Percentiles rank a stretch among this genome's conserved stretches.
Evolutionary conservation across 2,113 vertebrate genomes (phyloP).

Genomic region (Colossoma macropomum): DNA sequence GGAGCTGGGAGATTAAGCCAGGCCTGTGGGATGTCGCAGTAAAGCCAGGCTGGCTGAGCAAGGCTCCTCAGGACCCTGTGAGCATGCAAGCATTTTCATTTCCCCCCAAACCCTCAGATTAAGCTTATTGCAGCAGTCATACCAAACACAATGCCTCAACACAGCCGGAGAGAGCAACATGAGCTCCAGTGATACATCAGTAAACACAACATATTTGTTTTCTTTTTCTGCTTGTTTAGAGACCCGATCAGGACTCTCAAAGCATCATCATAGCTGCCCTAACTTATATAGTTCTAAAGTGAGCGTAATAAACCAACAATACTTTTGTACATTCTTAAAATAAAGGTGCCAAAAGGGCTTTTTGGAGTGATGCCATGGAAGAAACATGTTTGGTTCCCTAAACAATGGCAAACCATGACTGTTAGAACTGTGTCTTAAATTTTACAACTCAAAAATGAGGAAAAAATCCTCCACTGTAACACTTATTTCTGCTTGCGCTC

Average conservation of each 20-base stretch:
- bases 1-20: slow-evolving; percentile 23
- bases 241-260: neutral
- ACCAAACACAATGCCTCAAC: slow-evolving; percentile 2
- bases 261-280: neutral
- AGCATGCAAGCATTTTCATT: slow-evolving; percentile 2
- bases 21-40: slow-evolving; percentile 14
- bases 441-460: too few species aligned
- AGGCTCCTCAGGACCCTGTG: neutral
- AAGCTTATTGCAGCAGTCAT: slow-evolving; percentile 18
- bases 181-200: neutral
- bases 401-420: too few species aligned
- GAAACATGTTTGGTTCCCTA: too few species aligned
- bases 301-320: neutral
- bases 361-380: too few species aligned
- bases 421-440: too few species aligned
- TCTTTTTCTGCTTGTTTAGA: neutral
- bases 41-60: slow-evolving; percentile 12
- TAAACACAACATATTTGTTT: slow-evolving; percentile 12
- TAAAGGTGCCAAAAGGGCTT: too few species aligned
- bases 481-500: too few species aligned
- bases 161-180: neutral
- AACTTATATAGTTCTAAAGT: neutral
- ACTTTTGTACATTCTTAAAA: too few species aligned
- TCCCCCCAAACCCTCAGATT: slow-evolving; percentile 17
- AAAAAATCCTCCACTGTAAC: too few species aligned